Conservation (phyloP, 2,888 invertebrate genomes). For the Tipula helvola region DNA sequence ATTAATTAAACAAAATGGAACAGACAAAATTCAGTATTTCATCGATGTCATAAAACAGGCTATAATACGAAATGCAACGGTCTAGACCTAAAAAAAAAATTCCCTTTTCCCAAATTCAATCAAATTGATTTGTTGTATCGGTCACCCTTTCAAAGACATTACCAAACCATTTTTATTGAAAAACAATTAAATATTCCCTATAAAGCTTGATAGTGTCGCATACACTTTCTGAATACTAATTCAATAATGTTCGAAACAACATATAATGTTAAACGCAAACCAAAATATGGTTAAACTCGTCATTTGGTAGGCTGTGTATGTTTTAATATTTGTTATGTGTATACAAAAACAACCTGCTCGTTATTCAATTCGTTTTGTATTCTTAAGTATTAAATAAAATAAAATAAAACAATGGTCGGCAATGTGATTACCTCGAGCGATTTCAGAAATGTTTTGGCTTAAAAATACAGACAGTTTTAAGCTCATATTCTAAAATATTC, state of each 20-base stretch:
- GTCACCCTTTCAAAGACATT: background rate
- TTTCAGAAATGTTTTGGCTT: no score
- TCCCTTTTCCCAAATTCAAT: background rate
- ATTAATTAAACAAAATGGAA: no score
- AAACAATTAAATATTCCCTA: background rate
- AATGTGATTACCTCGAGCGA: background rate
- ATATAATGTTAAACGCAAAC: background rate
- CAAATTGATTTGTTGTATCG: background rate
- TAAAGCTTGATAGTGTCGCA: background rate
- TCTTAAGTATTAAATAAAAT: no score
- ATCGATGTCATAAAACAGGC: no score
- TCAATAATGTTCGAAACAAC: background rate
- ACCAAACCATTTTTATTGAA: background rate
- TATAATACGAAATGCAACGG: no score
- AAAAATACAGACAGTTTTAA: no score
- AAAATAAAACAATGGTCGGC: background rate
- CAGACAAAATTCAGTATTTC: no score
- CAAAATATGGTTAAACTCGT: background rate
- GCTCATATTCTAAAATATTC: no score
- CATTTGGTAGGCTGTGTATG: background rate
- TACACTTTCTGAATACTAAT: background rate
- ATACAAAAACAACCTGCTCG: background rate
- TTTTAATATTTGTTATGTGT: background rate
- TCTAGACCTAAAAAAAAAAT: background rate
- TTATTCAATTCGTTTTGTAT: background rate